phyloP scores from a whole-genome alignment of 2,113 vertebrate species.

The Eira barbara region DNA sequence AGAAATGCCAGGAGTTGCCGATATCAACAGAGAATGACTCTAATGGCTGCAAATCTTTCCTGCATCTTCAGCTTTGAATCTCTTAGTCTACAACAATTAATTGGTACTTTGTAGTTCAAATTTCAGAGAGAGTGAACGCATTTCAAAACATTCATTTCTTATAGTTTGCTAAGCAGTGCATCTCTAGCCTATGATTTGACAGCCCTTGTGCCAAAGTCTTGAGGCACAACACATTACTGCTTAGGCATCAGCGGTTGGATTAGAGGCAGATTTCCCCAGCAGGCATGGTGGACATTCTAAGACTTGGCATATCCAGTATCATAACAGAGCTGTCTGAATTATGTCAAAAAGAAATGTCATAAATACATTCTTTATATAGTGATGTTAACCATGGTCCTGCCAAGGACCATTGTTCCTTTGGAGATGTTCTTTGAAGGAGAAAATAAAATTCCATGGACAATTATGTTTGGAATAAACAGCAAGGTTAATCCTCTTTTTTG shows the following conservation, averaged over 20 bases:
- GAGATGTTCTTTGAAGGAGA: background rate
- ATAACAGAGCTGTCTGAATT: background rate
- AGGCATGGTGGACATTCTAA: background rate
- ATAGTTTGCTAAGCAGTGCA: background rate
- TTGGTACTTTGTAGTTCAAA: background rate
- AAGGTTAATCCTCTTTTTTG: background rate
- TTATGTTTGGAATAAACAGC: background rate
- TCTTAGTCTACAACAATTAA: background rate
- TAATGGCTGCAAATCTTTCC: background rate
- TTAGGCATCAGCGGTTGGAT: background rate
- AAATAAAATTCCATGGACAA: background rate
- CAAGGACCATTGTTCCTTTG: background rate
- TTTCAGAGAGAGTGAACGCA: background rate
- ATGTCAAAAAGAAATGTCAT: background rate
- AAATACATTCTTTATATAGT: background rate
- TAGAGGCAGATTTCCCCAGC: background rate
- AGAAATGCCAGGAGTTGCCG: background rate
- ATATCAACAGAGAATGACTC: background rate
- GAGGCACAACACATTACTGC: background rate
- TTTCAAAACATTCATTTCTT: background rate
- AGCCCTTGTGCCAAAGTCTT: background rate
- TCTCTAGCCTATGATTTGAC: background rate
- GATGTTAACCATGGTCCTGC: background rate
- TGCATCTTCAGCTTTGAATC: background rate
- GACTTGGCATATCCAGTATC: background rate